Base-by-base conservation (phyloP, 2,888 invertebrate species). In the Holacanthella duospinosa region DNA sequence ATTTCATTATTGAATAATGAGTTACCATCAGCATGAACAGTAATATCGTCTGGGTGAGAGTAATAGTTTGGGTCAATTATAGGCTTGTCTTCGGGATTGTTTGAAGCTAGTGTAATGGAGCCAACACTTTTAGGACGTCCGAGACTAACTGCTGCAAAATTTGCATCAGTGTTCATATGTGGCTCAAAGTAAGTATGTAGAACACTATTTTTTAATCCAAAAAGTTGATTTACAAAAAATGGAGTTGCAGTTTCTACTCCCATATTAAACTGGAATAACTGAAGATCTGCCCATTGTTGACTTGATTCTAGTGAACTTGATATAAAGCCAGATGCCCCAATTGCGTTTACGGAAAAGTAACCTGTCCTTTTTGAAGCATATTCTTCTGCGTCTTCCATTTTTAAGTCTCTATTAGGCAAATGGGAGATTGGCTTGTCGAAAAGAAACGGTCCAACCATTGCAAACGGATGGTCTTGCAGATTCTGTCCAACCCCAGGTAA, bases 51-150 rank as follows among this genome's bases (percentile, higher is more conserved):
- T 0, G 61, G 62, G 55, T 67, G 55, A 16, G 63, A 61, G 6
- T 65, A 65, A 55, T 65, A 69, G 12, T 64, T 62, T 4, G 69
- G 69, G 43, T 69, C 64, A 55, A 69, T 67, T 12, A 62, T 19
- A 28, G 67, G 69, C n/a, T 43, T 48, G 21, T 48, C 48, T 21
- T 48, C 48, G 6, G 21, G 12, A 21, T 48, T 21, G 19, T 21
- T 48, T n/a, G 48, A 48, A 21, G 48, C 48, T 21, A 48, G 21
- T 48, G 16, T 9, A 48, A 48, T 48, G 4, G 19, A 16, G 16
- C 48, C 48, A 4, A 4, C 4, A 21, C 48, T 48, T 21, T 48
- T 48, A 4, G 48, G 48, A n/a, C 12, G 21, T 4, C 19, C 48
- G 48, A 48, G 4, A 48, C n/a, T 48, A 16, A 21, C 16, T n/a